Evolutionary conservation across 53 echinoderm and acorn worm species (phyloP).

Genomic region (Holothuria scabra): DNA sequence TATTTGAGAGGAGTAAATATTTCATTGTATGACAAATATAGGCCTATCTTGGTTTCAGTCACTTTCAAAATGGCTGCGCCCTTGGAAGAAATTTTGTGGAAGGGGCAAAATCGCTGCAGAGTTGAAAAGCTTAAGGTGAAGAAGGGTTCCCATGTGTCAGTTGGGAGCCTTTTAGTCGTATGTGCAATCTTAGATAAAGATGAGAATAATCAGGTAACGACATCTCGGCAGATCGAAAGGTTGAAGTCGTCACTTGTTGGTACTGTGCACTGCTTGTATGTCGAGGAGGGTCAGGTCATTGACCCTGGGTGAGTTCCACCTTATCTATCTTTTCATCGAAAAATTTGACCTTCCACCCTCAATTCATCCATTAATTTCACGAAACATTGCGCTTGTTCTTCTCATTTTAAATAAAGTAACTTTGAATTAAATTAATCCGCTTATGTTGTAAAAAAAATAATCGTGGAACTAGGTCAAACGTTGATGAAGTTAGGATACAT

Average conservation of each 20-base stretch:
- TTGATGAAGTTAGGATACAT: too few relatives aligned
- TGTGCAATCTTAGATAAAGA: constrained; percentile 47
- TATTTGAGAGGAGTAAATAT: too few relatives aligned
- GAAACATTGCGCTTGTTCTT: too few relatives aligned
- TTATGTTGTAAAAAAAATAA: too few relatives aligned
- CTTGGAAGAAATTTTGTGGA: constrained; percentile 44
- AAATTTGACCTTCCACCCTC: too few relatives aligned
- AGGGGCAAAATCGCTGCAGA: constrained; percentile 57
- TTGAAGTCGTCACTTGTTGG: constrained; percentile 83
- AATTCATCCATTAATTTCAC: too few relatives aligned
- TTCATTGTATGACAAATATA: neutral
- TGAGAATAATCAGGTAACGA: constrained; percentile 34
- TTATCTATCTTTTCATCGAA: neutral
- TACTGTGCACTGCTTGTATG: constrained; percentile 81
- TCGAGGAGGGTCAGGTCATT: constrained; percentile 71
- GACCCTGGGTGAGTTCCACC: constrained; percentile 70
- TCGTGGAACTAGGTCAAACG: too few relatives aligned
- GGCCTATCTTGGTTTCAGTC: too few relatives aligned
- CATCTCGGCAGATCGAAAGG: constrained; percentile 55
- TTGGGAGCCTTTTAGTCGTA: constrained; percentile 72
- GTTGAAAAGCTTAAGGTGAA: constrained; percentile 89
- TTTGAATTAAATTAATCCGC: too few relatives aligned
- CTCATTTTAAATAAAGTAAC: too few relatives aligned
- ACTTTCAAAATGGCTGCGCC: constrained; percentile 80
- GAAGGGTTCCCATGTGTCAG: constrained; percentile 68